Evolutionary conservation across 2,797 vertebrate genomes (phyloP), one percentile per base, ranked within the genome.

Genomic region (Semaprochilodus insignis): DNA sequence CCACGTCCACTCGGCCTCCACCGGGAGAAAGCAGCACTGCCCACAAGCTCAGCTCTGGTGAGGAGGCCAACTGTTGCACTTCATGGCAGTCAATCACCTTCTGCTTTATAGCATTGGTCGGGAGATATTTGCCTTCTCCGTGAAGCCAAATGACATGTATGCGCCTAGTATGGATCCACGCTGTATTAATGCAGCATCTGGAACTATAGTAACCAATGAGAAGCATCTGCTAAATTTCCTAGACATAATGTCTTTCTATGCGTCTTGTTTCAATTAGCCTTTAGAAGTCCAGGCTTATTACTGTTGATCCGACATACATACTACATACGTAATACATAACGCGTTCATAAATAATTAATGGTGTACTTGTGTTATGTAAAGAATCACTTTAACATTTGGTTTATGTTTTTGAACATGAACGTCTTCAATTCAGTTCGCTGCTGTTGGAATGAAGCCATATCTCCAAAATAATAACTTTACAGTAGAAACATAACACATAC

Each of bases 1-100:
- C 81, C 44, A 83, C 83, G 25, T 59, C 78, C 44, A 77, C 78
- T n/a, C 85, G 57, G 0, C 19, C 81, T 23, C 67, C 88, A 69
- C 70, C 83, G 59, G 2, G 85, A 96, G 97, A 97, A 88, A 92
- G 93, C 36, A 97, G 93, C 81, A 96, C 97, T n/a, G 96, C 1
- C 94, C 94, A 15, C 93, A 96, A 89, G 97, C 93, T 81, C 59
- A 94, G 87, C 0, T 89, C 91, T 86, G 92, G 95, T 95, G 84
- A 91, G 90, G 74, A 67, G 2, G 44, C 14, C 34, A 10, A 44
- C 40, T 10, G 40, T 25, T 1, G 16, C 65, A 44, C 66, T 40
- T 40, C 10, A 21, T 69, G 19, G 66, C 34, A 13, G 5, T 69
- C 66, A 69, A 13, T 55, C 36, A 11, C 31, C 15, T 44, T 51